Conservation (phyloP, 2,113 vertebrate species). For the Nibea albiflora region DNA sequence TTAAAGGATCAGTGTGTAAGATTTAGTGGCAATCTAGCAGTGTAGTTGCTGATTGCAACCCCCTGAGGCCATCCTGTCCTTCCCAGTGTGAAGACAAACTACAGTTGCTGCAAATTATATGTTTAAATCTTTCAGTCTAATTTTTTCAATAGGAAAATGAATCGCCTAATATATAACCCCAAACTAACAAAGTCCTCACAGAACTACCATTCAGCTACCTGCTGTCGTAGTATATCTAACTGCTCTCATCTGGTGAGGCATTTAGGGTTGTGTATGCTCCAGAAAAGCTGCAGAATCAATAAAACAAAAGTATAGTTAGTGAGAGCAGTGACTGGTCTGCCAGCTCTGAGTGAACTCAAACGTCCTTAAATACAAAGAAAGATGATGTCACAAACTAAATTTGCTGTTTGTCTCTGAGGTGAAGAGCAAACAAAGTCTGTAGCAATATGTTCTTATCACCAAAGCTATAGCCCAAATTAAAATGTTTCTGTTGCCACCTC, state of each 20-base stretch:
- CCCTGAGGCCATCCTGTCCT: no score
- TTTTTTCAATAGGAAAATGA: not conserved
- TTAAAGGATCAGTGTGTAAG: not conserved
- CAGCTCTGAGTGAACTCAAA: not conserved
- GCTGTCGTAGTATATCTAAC: not conserved
- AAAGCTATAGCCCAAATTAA: not conserved
- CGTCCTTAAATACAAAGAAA: not conserved
- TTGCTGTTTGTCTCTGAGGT: not conserved
- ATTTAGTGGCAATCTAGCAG: no score
- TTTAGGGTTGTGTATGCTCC: not conserved
- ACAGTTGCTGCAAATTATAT: no score
- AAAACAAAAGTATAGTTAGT: not conserved
- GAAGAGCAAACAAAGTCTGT: not conserved
- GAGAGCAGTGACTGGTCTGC: not conserved
- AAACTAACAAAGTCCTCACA: not conserved
- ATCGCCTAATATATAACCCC: not conserved
- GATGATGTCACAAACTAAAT: not conserved
- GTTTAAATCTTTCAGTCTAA: not conserved
- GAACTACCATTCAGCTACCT: not conserved
- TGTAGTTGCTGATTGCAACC: no score
- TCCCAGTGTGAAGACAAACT: no score
- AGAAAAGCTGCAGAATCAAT: not conserved
- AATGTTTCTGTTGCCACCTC: constrained; percentile 28
- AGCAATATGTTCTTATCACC: not conserved
- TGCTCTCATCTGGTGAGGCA: not conserved